These are phyloP conservation scores for Patella caerulea DNA, from an alignment of 2,888 invertebrate genomes.

Conservation along the genomic window DNA sequence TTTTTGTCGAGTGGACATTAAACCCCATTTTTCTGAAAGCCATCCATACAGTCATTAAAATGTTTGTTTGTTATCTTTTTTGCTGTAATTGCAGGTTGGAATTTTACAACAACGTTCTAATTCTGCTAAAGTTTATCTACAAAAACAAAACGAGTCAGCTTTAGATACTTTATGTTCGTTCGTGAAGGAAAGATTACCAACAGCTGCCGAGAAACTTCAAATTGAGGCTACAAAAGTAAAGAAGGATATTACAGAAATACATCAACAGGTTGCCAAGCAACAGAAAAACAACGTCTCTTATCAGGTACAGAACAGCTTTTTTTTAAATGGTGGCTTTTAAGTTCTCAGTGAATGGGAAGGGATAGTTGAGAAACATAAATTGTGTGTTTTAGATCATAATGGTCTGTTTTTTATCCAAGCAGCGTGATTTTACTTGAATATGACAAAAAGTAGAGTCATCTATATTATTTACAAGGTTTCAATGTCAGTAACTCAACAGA, in stretches of 20 bases:
- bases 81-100: slow-evolving; percentile 52
- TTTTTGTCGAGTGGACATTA: no score
- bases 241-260: slow-evolving; percentile 34
- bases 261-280: slow-evolving; percentile 33
- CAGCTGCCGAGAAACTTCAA: slow-evolving; percentile 22
- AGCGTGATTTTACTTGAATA: no score
- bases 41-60: no score
- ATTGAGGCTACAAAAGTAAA: slow-evolving; percentile 25
- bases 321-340: background rate
- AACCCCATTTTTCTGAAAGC: no score
- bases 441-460: no score
- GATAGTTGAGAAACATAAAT: no score
- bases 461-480: no score
- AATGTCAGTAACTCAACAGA: no score
- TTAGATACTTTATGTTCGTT: slow-evolving; percentile 47
- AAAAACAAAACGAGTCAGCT: slow-evolving; percentile 55
- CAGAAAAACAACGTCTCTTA: slow-evolving; percentile 34
- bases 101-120: slow-evolving; percentile 57
- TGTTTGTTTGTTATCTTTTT: background rate
- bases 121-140: slow-evolving; percentile 56
- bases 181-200: slow-evolving; percentile 45
- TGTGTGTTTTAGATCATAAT: no score
- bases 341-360: no score
- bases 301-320: slow-evolving; percentile 31
- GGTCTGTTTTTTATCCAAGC: no score